Evolutionary conservation across 2,888 invertebrate species (phyloP).

Genomic region (Pelosia muscerda): DNA sequence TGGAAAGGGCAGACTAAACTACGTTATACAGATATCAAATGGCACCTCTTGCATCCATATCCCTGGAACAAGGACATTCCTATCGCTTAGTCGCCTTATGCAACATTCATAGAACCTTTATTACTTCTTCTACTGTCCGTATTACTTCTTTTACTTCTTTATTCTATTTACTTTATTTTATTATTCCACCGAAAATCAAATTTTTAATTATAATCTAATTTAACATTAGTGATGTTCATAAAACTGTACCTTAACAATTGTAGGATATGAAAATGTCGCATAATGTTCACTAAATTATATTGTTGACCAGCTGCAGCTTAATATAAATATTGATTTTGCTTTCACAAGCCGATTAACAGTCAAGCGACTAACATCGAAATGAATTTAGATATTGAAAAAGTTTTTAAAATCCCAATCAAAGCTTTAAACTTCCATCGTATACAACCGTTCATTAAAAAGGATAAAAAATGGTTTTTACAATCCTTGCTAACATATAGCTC

Average conservation of each 20-base stretch:
- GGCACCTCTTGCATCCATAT: too few relatives aligned
- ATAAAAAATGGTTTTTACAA: conserved; percentile 41
- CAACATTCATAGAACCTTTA: too few relatives aligned
- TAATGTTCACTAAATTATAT: background rate
- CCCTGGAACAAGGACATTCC: too few relatives aligned
- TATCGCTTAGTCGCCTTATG: too few relatives aligned
- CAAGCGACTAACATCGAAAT: background rate
- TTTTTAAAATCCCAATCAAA: conserved; percentile 28
- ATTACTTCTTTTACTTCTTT: too few relatives aligned
- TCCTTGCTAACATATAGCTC: conserved; percentile 25
- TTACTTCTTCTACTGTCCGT: too few relatives aligned
- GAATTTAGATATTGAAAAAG: conserved; percentile 46
- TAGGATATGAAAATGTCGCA: background rate
- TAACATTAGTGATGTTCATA: too few relatives aligned
- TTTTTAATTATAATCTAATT: too few relatives aligned
- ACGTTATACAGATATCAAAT: too few relatives aligned
- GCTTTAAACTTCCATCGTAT: conserved; percentile 36
- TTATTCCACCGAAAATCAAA: too few relatives aligned
- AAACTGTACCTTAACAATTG: background rate
- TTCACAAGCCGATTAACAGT: background rate
- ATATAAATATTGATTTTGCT: conserved; percentile 1
- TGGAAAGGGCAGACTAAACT: too few relatives aligned
- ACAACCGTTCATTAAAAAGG: conserved; percentile 39
- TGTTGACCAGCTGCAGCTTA: background rate
- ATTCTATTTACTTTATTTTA: too few relatives aligned